Percentiles rank a stretch among this genome's conserved stretches.
phyloP scores from a whole-genome alignment of 2,113 vertebrate species.

The Artemisiospiza belli region DNA sequence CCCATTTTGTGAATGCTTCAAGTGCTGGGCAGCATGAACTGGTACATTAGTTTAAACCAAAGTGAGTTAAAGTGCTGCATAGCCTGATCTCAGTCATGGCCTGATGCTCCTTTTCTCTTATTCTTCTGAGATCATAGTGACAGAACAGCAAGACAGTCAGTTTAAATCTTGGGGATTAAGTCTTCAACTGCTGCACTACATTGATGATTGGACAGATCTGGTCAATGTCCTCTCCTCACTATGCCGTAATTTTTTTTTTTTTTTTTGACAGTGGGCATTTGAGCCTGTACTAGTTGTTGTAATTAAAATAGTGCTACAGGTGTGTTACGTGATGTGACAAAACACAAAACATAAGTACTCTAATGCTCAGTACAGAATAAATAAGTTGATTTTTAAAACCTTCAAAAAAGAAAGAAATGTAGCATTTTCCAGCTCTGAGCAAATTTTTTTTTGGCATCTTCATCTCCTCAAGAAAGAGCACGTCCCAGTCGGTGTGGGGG shows the following conservation, averaged over 20 bases:
- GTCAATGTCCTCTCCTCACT: neutral
- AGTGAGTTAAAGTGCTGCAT: neutral
- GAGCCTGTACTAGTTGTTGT: neutral
- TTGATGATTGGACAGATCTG: neutral
- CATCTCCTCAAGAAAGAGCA: fast-evolving
- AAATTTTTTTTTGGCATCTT: neutral
- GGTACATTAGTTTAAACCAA: neutral
- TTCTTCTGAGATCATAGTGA: neutral
- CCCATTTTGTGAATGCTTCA: neutral
- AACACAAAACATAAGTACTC: neutral
- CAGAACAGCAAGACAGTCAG: neutral
- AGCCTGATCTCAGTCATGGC: neutral
- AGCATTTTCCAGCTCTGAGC: neutral
- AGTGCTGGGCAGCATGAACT: neutral
- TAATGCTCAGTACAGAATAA: neutral
- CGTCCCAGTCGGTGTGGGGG: fast-evolving
- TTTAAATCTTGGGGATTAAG: neutral
- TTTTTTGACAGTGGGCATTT: neutral
- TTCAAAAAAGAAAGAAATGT: neutral
- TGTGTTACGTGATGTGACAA: neutral
- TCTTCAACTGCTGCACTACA: neutral
- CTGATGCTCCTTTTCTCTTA: neutral
- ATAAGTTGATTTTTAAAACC: neutral
- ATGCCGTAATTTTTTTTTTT: neutral
- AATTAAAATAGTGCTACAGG: neutral